These are phyloP conservation scores for Noctua comes DNA, from an alignment of 2,888 invertebrate species.

Conservation along the genomic window DNA sequence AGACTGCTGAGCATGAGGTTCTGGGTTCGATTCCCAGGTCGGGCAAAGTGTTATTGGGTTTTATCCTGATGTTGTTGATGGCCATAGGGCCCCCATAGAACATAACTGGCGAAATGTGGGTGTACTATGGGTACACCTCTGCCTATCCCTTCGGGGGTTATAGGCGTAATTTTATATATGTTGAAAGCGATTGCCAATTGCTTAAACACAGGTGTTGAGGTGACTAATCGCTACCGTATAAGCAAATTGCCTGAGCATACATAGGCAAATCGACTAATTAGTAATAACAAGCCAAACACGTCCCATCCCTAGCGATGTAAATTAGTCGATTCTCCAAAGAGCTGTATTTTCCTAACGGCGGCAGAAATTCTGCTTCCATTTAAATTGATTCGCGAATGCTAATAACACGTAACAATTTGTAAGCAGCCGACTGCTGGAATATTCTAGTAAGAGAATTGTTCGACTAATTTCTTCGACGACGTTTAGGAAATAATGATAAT, in stretches of 20 bases:
- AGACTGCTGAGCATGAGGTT: too few species aligned
- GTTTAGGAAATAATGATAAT: slow-evolving; percentile 11
- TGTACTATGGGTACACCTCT: not conserved
- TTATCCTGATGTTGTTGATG: too few species aligned
- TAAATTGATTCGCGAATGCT: slow-evolving; percentile 56
- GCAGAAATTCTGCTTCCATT: slow-evolving; percentile 46
- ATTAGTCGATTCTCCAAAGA: slow-evolving; percentile 53
- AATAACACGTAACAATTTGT: slow-evolving; percentile 47
- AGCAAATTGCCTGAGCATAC: not conserved
- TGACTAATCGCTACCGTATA: not conserved
- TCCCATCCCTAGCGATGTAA: slow-evolving; percentile 55
- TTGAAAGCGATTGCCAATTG: not conserved
- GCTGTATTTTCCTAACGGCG: slow-evolving; percentile 54
- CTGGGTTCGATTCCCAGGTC: too few species aligned
- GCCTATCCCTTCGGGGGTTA: not conserved
- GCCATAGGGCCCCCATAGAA: not conserved
- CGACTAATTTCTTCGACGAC: slow-evolving; percentile 16
- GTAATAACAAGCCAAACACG: slow-evolving; percentile 25
- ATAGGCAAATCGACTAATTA: slow-evolving; percentile 45
- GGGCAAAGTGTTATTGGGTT: too few species aligned
- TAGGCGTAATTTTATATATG: not conserved
- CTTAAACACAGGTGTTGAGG: not conserved
- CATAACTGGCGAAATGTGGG: too few species aligned
- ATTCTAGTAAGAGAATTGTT: slow-evolving; percentile 29
- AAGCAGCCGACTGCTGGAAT: slow-evolving; percentile 18